A percentile compares a stretch with the other conserved stretches of the same genome.
Evolutionary conservation across 2,888 invertebrate species (phyloP).

Genomic region (Lomographa bimaculata): DNA sequence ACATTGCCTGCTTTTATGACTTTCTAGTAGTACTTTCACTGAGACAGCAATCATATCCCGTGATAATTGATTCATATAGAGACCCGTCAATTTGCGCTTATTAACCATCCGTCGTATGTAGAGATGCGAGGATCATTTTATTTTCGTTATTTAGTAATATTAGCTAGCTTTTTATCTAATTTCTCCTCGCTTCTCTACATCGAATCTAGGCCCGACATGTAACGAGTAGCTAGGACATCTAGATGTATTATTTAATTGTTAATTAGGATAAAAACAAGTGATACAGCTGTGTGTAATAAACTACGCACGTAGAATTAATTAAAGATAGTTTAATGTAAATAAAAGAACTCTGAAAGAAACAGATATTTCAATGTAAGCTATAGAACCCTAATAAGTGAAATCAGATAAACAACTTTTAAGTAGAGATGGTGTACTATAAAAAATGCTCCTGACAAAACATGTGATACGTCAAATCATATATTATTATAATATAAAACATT

Average conservation of each 20-base stretch:
- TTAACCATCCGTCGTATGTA: no score
- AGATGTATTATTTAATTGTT: conserved; percentile 20
- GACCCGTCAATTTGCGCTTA: no score
- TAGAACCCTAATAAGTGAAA: no score
- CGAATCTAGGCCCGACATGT: background rate
- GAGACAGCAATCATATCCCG: no score
- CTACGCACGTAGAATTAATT: conserved; percentile 38
- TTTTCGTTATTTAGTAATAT: conserved; percentile 13
- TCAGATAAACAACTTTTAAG: no score
- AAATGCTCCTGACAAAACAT: no score
- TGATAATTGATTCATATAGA: no score
- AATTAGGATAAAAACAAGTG: conserved; percentile 24
- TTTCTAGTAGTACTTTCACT: no score
- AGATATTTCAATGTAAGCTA: conserved; percentile 29
- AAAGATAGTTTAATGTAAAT: conserved; percentile 53
- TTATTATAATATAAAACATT: no score
- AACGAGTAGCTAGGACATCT: conserved; percentile 18
- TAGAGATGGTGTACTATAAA: no score
- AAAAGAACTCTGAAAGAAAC: conserved; percentile 39
- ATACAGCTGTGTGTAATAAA: conserved; percentile 28
- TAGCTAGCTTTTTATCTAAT: conserved; percentile 9
- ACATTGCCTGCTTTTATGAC: no score
- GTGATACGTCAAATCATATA: no score
- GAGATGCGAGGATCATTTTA: conserved; percentile 2
- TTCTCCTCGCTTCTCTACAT: conserved; percentile 2